Evolutionary conservation across 92 coral and sea anemone species (phyloP).

Genomic region (Zoanthus solanderi): DNA sequence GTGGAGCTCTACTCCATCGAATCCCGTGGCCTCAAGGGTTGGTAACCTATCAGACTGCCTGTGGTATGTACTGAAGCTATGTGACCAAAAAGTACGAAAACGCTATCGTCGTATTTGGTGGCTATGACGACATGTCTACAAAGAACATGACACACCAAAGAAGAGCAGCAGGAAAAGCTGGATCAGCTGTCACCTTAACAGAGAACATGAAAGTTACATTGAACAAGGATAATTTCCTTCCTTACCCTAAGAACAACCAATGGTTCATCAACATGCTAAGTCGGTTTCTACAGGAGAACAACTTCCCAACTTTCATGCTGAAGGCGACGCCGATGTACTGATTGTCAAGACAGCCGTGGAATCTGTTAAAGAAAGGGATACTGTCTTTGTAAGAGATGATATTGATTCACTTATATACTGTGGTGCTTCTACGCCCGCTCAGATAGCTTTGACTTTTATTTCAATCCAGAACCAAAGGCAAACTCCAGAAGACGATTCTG

Average conservation of each 20-base stretch:
- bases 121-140: neutral
- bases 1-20: neutral
- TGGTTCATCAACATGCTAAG: slow-evolving; percentile 47
- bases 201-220: slow-evolving; percentile 45
- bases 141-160: slow-evolving; percentile 48
- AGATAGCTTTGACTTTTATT: too few species aligned
- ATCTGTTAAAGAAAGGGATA: too few species aligned
- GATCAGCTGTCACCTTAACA: slow-evolving; percentile 46
- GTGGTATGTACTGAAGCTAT: slow-evolving; percentile 27
- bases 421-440: too few species aligned
- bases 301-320: slow-evolving; percentile 55
- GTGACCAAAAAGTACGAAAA: slow-evolving; percentile 20
- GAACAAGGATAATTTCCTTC: slow-evolving; percentile 64
- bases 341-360: too few species aligned
- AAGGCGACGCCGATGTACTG: slow-evolving; percentile 63
- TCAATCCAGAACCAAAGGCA: neutral
- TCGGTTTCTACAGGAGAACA: neutral
- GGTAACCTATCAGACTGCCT: neutral
- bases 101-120: neutral
- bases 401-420: too few species aligned
- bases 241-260: slow-evolving; percentile 61
- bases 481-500: neutral
- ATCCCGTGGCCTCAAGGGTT: neutral
- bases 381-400: too few species aligned
- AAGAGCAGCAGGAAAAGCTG: slow-evolving; percentile 44